Base-by-base conservation (phyloP, 2,888 invertebrate genomes). In the Leptinotarsa tumamoca region DNA sequence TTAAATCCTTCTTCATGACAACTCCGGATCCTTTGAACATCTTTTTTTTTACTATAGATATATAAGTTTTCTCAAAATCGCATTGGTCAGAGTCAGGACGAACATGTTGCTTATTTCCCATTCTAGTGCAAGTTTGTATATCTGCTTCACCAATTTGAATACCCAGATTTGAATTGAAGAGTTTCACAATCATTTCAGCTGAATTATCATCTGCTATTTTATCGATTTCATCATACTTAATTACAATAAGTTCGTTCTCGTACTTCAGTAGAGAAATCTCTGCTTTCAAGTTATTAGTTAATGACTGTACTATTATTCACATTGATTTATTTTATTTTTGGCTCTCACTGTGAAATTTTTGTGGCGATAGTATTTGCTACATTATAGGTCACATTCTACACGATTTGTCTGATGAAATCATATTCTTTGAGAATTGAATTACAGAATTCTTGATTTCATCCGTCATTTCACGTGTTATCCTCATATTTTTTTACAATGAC, bases 21-120 rank as follows among this genome's bases (percentile, higher is more conserved):
- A 70, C 33, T 15, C 69, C 27, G 14, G 56, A 27, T 33, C 69
- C 58, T 58, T 70, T 70, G 17, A 70, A 43, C 69, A 70, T 70
- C 17, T 71, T 71, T 71, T 71, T 14, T 61, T 61, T 4, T n/a
- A 27, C 27, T 27, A 27, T 27, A 27, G 4, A 56, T 58, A 71
- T 15, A 71, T 71, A 10, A 10, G 27, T 33, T 23, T 52, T 43
- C 18, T 71, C 33, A 49, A 33, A 18, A 3, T 70, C 27, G 58
- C 43, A 49, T 27, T 70, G 10, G 13, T 4, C 33, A 70, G 18
- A 14, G 17, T 70, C 58, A 70, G 61, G 23, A 27, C 58, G 49
- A 49, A 18, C 50, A n/a, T n/a, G n/a, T 49, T 43, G 15, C 58
- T 17, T 70, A 14, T 61, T 61, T n/a, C 7, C 70, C 33, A 70